Evolutionary conservation across 2,888 invertebrate species (phyloP).

Genomic region (Octonoba sinensis): DNA sequence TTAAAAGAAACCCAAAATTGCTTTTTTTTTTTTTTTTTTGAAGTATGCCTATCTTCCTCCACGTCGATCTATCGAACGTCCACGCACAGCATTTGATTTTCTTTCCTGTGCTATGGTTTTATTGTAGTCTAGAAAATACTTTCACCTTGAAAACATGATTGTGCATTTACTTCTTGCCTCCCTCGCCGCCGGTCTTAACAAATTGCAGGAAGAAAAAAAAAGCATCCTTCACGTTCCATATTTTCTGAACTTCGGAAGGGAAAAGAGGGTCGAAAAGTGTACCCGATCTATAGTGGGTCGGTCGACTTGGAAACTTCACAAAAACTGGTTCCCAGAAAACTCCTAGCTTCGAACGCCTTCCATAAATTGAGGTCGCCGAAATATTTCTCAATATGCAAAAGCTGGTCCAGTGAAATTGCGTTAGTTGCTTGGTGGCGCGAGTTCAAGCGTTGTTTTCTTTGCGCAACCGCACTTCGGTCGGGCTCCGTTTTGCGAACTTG

Average conservation of each 20-base stretch:
- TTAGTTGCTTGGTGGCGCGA: constrained; percentile 15
- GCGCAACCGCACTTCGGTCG: constrained; percentile 5
- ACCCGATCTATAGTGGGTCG: no score
- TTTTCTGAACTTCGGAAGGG: constrained; percentile 12
- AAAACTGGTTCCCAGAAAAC: constrained; percentile 21
- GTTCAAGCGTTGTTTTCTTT: constrained; percentile 35
- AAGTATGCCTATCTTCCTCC: no score
- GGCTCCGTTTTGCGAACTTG: no score
- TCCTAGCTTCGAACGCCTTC: constrained; percentile 27
- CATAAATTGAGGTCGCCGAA: constrained; percentile 49
- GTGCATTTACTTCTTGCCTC: not conserved
- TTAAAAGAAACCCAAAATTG: no score
- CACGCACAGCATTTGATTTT: no score
- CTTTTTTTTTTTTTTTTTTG: no score
- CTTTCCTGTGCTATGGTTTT: no score
- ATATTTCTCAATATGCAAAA: constrained; percentile 46
- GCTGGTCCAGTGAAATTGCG: constrained; percentile 8
- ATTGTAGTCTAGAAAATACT: no score
- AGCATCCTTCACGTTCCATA: constrained; percentile 15
- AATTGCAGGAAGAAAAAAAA: no score
- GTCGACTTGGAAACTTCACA: constrained; percentile 12
- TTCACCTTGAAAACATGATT: no score
- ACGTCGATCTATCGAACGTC: no score
- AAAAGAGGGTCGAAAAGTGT: not conserved
- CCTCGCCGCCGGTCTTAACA: not conserved